These are phyloP conservation scores for Cistogaster globosa DNA, from an alignment of 2,888 invertebrate genomes.

Conservation along the genomic window DNA sequence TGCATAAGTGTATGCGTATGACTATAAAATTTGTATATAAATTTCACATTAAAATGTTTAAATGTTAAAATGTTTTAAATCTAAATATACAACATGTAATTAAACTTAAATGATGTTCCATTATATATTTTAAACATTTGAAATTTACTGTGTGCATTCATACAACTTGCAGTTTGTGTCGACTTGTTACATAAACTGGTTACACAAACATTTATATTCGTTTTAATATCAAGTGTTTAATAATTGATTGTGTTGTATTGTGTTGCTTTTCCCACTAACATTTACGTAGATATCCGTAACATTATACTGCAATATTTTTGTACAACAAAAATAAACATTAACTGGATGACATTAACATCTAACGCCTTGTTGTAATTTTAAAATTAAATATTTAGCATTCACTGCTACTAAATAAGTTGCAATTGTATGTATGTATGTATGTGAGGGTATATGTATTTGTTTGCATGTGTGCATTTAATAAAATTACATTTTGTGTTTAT, in stretches of 20 bases:
- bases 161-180: background rate
- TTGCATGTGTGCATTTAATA: background rate
- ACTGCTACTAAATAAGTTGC: background rate
- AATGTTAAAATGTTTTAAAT: slow-evolving; percentile 64
- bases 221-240: slow-evolving; percentile 69
- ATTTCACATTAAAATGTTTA: slow-evolving; percentile 44
- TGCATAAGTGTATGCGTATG: background rate
- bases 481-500: background rate
- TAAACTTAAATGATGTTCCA: slow-evolving; percentile 68
- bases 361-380: slow-evolving; percentile 47
- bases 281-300: slow-evolving; percentile 34
- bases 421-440: background rate
- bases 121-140: slow-evolving; percentile 27
- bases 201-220: slow-evolving; percentile 61
- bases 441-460: background rate
- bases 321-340: background rate
- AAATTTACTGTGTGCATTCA: background rate
- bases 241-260: slow-evolving; percentile 70
- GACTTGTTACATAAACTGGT: slow-evolving; percentile 22
- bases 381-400: slow-evolving; percentile 37
- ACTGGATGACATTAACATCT: slow-evolving; percentile 2
- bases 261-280: slow-evolving; percentile 55
- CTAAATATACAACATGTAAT: slow-evolving; percentile 66
- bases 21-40: background rate
- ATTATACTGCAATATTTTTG: background rate